phyloP scores from a whole-genome alignment of 1,140 invertebrate genomes.

The Diachasmimorpha longicaudata region DNA sequence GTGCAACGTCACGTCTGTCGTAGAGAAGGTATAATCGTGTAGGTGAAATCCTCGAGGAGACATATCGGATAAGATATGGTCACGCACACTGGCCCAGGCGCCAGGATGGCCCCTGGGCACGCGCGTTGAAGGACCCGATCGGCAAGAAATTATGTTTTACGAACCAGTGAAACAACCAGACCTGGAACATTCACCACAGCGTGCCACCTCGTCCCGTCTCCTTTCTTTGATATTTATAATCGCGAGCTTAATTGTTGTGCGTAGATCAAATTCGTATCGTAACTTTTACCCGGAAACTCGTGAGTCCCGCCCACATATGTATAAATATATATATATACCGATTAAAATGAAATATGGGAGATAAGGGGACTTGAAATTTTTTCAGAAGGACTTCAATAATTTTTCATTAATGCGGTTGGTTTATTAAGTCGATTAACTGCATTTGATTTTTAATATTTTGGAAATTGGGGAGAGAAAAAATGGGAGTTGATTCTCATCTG shows the following conservation, averaged over 20 bases:
- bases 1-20: slow-evolving; percentile 7
- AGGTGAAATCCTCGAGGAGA: slow-evolving; percentile 11
- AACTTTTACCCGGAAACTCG: slow-evolving; percentile 40
- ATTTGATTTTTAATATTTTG: background rate
- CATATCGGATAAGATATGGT: slow-evolving; percentile 1
- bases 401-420: background rate
- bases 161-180: background rate
- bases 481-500: too few species aligned
- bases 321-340: background rate
- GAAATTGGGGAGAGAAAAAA: too few species aligned
- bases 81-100: slow-evolving; percentile 22
- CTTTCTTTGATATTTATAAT: slow-evolving; percentile 42
- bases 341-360: background rate
- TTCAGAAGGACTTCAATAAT: background rate
- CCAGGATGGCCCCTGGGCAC: slow-evolving; percentile 36
- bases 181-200: background rate
- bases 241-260: slow-evolving; percentile 45
- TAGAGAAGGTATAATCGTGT: background rate
- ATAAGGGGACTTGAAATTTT: background rate
- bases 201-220: background rate
- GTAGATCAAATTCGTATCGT: slow-evolving; percentile 45
- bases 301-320: slow-evolving; percentile 37
- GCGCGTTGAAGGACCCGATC: slow-evolving; percentile 7
- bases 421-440: background rate
- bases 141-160: slow-evolving; percentile 1